Base-by-base conservation (phyloP, 1,140 invertebrate species). In the Ganaspis sp. region DNA sequence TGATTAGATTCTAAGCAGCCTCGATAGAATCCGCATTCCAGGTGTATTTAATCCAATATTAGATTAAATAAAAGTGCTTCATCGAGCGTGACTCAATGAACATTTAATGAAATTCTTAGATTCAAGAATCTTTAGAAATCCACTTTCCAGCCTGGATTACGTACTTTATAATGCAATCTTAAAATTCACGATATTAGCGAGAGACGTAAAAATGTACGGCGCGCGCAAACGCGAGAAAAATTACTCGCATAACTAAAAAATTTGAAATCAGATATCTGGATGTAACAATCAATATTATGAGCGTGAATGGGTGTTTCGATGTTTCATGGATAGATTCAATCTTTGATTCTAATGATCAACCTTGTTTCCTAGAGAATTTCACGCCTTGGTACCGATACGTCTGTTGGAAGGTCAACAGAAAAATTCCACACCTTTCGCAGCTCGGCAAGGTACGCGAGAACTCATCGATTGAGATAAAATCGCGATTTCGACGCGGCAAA, bases 381-480 rank as follows among this genome's bases (percentile, higher is more conserved):
- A 72, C 72, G 75, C 15, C 74, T 74, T 76, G 70, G 64, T 21
- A 69, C 3, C 34, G 23, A 17, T 73, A 73, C 76, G 42, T 73
- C 54, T 72, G 42, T 53, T 64, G 12, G 29, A 73, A n/a, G 58
- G 77, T 69, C 45, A 42, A 15, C 21, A 45, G 58, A 74, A 70
- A 74, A 70, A 74, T 76, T 74, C 73, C 72, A 69, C 38, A 42
- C 17, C 49, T 40, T 75, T 54, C 53, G 58, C 45, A 34, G 12
- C 21, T 11, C 23, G 12, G 58, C 12, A 26, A 64, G 23, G 12
- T 64, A 69, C 34, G 72, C 49, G 69, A 45, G 64, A 73, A 75
- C 45, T 69, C 69, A 69, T 80, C 74, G 82, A 79, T 79, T 80
- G 76, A 80, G 84, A 85, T 85, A 83, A 85, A 82, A 85, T 85